phyloP scores from a whole-genome alignment of 2,797 vertebrate genomes.

The Tenualosa thibaudeaui region DNA sequence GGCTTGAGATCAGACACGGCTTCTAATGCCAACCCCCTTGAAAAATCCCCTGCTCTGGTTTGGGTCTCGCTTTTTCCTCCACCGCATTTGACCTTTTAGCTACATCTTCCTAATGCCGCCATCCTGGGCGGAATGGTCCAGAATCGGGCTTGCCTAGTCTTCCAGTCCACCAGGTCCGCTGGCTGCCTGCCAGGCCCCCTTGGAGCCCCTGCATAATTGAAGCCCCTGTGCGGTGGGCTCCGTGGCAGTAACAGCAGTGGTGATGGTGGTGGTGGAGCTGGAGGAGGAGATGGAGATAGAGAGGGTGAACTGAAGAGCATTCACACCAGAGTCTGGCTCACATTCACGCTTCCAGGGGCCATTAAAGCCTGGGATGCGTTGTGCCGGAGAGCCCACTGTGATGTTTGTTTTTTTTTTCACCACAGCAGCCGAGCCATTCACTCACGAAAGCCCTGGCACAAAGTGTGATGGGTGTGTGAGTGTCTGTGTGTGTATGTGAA shows the following conservation, averaged over 20 bases:
- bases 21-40: not conserved
- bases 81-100: constrained; percentile 14
- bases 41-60: not conserved
- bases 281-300: not conserved
- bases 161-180: not conserved
- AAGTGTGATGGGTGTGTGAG: not conserved
- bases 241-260: not conserved
- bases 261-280: not conserved
- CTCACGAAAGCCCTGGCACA: not conserved
- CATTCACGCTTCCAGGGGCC: constrained; percentile 46
- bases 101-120: not conserved
- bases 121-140: not conserved
- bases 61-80: not conserved
- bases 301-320: constrained; percentile 30
- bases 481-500: not conserved
- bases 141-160: constrained; percentile 19
- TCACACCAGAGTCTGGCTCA: constrained; percentile 46
- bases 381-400: constrained; percentile 16
- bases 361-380: constrained; percentile 47
- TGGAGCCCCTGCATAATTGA: constrained; percentile 4
- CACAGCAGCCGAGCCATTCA: not conserved
- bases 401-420: not conserved
- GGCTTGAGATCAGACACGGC: not conserved
- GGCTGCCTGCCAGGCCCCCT: not conserved
- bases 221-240: not conserved